Base-by-base conservation (phyloP, 2,888 invertebrate species). In the Harpalus rufipes region DNA sequence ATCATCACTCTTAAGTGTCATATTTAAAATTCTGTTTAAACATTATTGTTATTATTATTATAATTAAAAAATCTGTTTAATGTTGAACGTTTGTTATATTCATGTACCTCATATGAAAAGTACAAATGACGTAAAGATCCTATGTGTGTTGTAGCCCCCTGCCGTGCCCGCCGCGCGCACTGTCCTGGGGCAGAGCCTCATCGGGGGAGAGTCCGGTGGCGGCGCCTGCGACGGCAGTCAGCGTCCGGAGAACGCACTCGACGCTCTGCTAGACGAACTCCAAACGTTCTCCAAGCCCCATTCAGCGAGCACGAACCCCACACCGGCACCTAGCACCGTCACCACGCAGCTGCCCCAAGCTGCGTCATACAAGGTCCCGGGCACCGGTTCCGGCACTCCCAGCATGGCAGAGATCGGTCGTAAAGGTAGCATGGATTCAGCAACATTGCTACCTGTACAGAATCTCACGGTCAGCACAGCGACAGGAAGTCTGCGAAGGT, bases 161-260 rank as follows among this genome's bases (percentile, higher is more conserved):
- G 92, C 93, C 92, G 92, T 92, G 92, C 92, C 93, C 92, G 91
- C 94, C 92, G 91, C 92, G 90, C 90, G 90, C 90, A 89, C 92
- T 92, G 91, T 92, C 92, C 89, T 94, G 93, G 93, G 92, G 92
- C 90, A 92, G 93, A 89, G 93, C 93, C 89, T 92, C 92, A 87
- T 93, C 93, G 92, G 93, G 93, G 93, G 91, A 91, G 90, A 90
- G 88, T 86, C 87, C 93, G 92, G 93, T 92, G 91, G 92, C 92
- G 90, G 89, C 92, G 84, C 91, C 92, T 85, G 91, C 92, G 92
- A 92, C 92, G 90, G 92, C 90, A 87, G 88, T 92, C 93, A 93
- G 92, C 95, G 95, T 92, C 93, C 96, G 94, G 97, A 97, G 95
- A 97, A 97, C 96, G 97, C 97, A 95, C 97, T 97, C 96, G 97